Evolutionary conservation across 2,888 invertebrate genomes (phyloP).

Genomic region (Nipponacmea schrenckii): DNA sequence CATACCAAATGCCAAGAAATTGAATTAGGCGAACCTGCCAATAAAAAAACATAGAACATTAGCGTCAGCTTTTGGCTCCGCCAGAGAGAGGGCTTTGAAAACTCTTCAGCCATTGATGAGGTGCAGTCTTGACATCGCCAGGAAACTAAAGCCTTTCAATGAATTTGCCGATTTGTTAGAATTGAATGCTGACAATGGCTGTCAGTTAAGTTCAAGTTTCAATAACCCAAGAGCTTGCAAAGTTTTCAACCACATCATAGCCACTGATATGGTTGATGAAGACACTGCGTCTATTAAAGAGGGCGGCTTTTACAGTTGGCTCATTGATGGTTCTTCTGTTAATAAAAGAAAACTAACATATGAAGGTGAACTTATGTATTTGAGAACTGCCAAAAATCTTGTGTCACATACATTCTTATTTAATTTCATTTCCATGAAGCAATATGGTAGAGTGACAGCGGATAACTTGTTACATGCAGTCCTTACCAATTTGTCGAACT

Average conservation of each 20-base stretch:
- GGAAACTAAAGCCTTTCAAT: background rate
- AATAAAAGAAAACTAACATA: background rate
- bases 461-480: too few relatives aligned
- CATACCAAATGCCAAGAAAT: background rate
- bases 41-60: background rate
- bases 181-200: background rate
- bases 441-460: too few relatives aligned
- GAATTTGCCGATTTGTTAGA: background rate
- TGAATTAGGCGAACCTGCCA: background rate
- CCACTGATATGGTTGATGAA: background rate
- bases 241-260: background rate
- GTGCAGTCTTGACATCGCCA: background rate
- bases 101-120: background rate
- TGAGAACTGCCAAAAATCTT: background rate
- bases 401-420: too few relatives aligned
- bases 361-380: background rate
- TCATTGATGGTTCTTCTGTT: background rate
- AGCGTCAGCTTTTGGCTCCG: background rate
- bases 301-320: background rate
- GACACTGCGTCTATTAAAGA: background rate
- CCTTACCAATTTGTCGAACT: too few relatives aligned
- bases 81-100: background rate
- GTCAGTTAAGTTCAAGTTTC: background rate
- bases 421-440: too few relatives aligned
- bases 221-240: background rate